phyloP scores from a whole-genome alignment of 2,888 invertebrate genomes.

The Fabriciana adippe region DNA sequence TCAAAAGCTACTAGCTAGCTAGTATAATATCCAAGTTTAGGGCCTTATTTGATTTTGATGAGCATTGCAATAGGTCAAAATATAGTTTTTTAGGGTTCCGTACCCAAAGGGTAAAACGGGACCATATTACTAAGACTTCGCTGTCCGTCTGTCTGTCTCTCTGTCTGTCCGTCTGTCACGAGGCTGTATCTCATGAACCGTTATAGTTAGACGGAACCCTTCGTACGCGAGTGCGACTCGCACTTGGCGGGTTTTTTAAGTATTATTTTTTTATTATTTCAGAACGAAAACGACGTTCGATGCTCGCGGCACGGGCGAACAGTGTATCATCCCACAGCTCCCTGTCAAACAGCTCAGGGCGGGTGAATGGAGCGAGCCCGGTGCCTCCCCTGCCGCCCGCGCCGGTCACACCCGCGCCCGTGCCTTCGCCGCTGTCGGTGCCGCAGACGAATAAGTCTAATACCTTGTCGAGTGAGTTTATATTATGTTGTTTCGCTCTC shows the following conservation, averaged over 20 bases:
- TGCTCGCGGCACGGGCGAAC: constrained; percentile 55
- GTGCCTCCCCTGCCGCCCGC: constrained; percentile 46
- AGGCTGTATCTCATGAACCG: too few species aligned
- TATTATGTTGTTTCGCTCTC: background rate
- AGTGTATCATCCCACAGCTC: constrained; percentile 48
- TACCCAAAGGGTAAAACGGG: too few species aligned
- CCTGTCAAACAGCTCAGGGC: constrained; percentile 40
- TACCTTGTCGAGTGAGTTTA: constrained; percentile 42
- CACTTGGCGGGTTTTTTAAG: background rate
- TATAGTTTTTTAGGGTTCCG: too few species aligned
- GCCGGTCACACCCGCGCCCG: constrained; percentile 44
- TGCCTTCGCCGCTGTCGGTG: constrained; percentile 42
- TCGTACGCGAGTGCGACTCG: too few species aligned
- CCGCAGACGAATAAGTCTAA: constrained; percentile 50
- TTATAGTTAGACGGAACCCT: too few species aligned
- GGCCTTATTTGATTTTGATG: too few species aligned
- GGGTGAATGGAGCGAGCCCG: constrained; percentile 56
- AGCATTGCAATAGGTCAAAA: too few species aligned
- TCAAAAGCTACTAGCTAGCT: too few species aligned
- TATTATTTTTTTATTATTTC: constrained; percentile 21
- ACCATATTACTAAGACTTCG: too few species aligned
- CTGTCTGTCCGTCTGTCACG: too few species aligned
- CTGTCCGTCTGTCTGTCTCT: too few species aligned
- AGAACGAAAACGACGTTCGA: constrained; percentile 68
- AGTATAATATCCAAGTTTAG: too few species aligned